phyloP scores from a whole-genome alignment of 2,113 vertebrate species.

The Charina bottae region DNA sequence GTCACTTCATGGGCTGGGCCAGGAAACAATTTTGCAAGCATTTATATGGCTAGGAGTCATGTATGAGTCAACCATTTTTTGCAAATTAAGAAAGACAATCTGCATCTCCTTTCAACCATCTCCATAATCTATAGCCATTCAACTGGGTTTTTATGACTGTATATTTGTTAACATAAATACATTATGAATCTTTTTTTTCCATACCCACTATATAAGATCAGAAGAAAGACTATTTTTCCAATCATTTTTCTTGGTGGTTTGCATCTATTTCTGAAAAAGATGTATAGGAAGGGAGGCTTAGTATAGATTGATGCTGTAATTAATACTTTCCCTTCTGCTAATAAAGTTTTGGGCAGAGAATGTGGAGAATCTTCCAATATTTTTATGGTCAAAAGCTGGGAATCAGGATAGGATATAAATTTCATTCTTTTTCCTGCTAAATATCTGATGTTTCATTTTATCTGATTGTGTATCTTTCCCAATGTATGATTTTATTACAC shows the following conservation, averaged over 20 bases:
- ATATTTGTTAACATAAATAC: slow-evolving; percentile 53
- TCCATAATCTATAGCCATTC: slow-evolving; percentile 4
- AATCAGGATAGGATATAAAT: not conserved
- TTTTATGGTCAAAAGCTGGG: not conserved
- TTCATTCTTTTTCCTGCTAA: not conserved
- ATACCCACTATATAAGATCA: slow-evolving; percentile 24
- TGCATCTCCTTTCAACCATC: slow-evolving; percentile 52
- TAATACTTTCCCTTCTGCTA: not conserved
- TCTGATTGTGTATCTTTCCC: not conserved
- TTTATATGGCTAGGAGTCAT: slow-evolving; percentile 60
- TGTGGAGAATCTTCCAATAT: not conserved
- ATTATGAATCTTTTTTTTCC: slow-evolving; percentile 19
- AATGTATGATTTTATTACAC: not conserved
- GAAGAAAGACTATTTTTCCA: not conserved
- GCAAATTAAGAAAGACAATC: slow-evolving; percentile 54
- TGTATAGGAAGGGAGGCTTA: not conserved
- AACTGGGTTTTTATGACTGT: not conserved
- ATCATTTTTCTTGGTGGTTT: not conserved
- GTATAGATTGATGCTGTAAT: not conserved
- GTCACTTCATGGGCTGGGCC: slow-evolving; percentile 47
- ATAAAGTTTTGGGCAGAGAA: not conserved
- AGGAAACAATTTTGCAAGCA: slow-evolving; percentile 66
- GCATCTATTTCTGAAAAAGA: not conserved
- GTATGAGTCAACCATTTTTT: slow-evolving; percentile 62
- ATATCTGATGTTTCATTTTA: not conserved